Base-by-base conservation (phyloP, 1,140 invertebrate species). In the Araneus ventricosus region DNA sequence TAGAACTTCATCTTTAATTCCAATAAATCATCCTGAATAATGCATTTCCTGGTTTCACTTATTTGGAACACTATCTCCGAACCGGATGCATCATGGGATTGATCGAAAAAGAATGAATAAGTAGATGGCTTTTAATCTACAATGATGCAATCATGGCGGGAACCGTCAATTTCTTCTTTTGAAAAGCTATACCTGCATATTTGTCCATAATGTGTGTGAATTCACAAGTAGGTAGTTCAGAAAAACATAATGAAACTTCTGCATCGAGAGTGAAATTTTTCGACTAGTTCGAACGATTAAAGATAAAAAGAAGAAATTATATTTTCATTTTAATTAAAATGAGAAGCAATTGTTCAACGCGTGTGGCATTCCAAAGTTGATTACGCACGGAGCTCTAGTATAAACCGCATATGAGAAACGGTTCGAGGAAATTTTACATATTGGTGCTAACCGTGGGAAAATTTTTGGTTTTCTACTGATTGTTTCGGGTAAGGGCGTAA, bases 141-240 rank as follows among this genome's bases (percentile, higher is more conserved):
- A 30, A 84, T 84, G 82, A 84, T 84, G 80, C 52, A 84, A 84
- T 84, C n/a, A 2, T 52, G 4, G 39, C 39, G 82, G 45, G 45
- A 84, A 84, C 10, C 24, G 27, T 8, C 2, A 5, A 30, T 10
- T 3, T 52, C 22, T 84, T 57, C 45, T 27, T 5, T 57, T 57
- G 45, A 52, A 84, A 84, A 57, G 82, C 52, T 22, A 84, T 45
- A 45, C 20, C n/a, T 84, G 82, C 82, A 84, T 84, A 84, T 57
- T 84, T 84, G 45, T 41, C 39, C 82, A 30, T 84, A 84, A 84
- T 84, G 39, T 84, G 20, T 84, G 82, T 5, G 82, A 52, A 75
- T 57, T 45, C 41, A 20, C n/a, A 84, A 84, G 30, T 80, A 39
- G 82, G 39, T 84, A 27, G 7, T 45, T 45, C 39, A 57, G n/a